Evolutionary conservation across 2,888 invertebrate species (phyloP).

Genomic region (Lasioglossum lativentre): DNA sequence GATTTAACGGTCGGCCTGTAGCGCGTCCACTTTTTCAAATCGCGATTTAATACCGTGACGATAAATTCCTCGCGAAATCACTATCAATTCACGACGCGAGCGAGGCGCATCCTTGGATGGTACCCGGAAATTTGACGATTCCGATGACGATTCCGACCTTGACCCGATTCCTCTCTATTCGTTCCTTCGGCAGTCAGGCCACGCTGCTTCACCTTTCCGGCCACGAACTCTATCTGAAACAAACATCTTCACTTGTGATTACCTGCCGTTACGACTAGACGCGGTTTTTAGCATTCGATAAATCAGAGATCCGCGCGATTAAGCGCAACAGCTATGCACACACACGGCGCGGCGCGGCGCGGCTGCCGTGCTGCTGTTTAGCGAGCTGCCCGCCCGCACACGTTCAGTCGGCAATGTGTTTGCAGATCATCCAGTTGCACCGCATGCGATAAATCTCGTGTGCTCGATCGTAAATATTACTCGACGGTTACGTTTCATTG

Average conservation of each 20-base stretch:
- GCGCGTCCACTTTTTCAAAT: neutral
- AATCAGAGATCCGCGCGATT: slow-evolving; percentile 18
- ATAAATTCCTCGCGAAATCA: slow-evolving; percentile 41
- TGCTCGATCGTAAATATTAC: neutral
- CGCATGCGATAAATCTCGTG: neutral
- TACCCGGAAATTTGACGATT: slow-evolving; percentile 50
- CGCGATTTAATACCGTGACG: neutral
- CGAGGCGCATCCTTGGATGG: neutral
- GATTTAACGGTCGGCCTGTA: neutral
- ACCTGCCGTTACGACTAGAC: neutral
- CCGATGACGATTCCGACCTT: slow-evolving; percentile 29
- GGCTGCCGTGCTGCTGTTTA: neutral
- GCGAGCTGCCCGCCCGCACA: neutral
- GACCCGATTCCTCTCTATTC: slow-evolving; percentile 24
- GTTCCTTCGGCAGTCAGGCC: neutral
- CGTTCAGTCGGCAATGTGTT: neutral
- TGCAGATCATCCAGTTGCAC: neutral
- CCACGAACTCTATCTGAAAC: slow-evolving; percentile 41
- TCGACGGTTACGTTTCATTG: neutral
- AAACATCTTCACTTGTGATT: slow-evolving; percentile 41
- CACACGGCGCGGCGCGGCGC: neutral
- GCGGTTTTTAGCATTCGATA: neutral
- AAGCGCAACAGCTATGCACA: slow-evolving; percentile 28
- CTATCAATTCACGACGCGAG: slow-evolving; percentile 1
- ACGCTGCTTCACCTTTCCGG: slow-evolving; percentile 24